These are phyloP conservation scores for Acleris laterana DNA, from an alignment of 2,888 invertebrate species.

Conservation along the genomic window DNA sequence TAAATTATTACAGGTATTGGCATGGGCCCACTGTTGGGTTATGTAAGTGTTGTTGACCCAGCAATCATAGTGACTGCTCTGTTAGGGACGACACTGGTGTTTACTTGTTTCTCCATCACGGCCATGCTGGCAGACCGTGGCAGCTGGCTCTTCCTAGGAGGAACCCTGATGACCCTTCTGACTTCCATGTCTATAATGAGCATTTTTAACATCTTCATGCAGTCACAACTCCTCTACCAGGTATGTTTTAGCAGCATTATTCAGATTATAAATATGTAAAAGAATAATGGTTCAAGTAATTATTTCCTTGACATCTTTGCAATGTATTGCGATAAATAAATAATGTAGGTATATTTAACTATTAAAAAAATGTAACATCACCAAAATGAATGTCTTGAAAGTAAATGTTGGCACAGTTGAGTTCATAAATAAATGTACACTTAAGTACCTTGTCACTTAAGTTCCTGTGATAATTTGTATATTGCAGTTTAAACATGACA, in stretches of 20 bases:
- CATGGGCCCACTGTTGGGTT: slow-evolving; percentile 93
- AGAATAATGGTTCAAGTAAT: too few relatives aligned
- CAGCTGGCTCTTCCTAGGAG: slow-evolving; percentile 95
- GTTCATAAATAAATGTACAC: too few relatives aligned
- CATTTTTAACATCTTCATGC: slow-evolving; percentile 93
- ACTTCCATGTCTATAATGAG: slow-evolving; percentile 91
- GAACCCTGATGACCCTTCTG: slow-evolving; percentile 92
- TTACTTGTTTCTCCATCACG: slow-evolving; percentile 95
- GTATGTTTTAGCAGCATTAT: slow-evolving; percentile 69
- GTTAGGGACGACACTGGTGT: slow-evolving; percentile 93
- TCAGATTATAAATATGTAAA: too few relatives aligned
- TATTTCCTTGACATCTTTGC: too few relatives aligned
- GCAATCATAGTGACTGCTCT: slow-evolving; percentile 95
- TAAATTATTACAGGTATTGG: slow-evolving; percentile 88
- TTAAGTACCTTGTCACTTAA: too few relatives aligned
- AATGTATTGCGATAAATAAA: too few relatives aligned
- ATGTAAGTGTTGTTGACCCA: slow-evolving; percentile 92
- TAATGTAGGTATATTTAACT: too few relatives aligned
- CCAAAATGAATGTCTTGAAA: too few relatives aligned
- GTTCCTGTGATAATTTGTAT: too few relatives aligned
- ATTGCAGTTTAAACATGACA: too few relatives aligned
- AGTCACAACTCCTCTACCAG: slow-evolving; percentile 91
- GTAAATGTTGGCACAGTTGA: too few relatives aligned
- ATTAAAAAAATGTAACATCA: too few relatives aligned
- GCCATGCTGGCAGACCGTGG: slow-evolving; percentile 94